phyloP scores from a whole-genome alignment of 2,888 invertebrate genomes.

The Abscondita cerata region DNA sequence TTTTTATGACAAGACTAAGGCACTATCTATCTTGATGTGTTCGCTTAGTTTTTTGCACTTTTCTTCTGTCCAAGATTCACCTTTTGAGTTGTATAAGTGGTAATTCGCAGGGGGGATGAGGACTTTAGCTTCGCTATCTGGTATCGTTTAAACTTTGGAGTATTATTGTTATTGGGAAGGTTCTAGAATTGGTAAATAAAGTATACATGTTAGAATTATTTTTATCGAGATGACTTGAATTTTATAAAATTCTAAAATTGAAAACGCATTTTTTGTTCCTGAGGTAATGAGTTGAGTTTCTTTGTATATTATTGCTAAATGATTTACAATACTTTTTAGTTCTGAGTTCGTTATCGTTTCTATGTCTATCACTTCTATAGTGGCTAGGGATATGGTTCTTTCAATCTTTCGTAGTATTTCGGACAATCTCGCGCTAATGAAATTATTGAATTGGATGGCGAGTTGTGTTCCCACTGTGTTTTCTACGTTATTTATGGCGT shows the following conservation, averaged over 20 bases:
- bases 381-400: constrained; percentile 19
- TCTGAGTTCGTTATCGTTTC: too few species aligned
- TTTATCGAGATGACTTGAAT: constrained; percentile 11
- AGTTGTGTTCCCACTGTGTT: neutral
- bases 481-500: too few species aligned
- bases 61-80: constrained; percentile 26
- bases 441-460: constrained; percentile 8
- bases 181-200: constrained; percentile 28
- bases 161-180: constrained; percentile 12
- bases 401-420: constrained; percentile 5
- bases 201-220: constrained; percentile 19
- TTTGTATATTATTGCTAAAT: constrained; percentile 14
- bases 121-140: constrained; percentile 13
- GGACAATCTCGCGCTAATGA: neutral
- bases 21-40: too few species aligned
- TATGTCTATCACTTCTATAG: constrained; percentile 11
- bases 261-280: constrained; percentile 7
- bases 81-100: constrained; percentile 22
- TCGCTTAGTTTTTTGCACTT: constrained; percentile 7
- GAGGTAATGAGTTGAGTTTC: constrained; percentile 7
- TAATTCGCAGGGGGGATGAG: constrained; percentile 25
- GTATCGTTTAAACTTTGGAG: constrained; percentile 27
- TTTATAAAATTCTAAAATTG: constrained; percentile 21
- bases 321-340: constrained; percentile 12
- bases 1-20: too few species aligned